phyloP scores from a whole-genome alignment of 2,113 vertebrate genomes.

The Neolamprologus fasciatus region DNA sequence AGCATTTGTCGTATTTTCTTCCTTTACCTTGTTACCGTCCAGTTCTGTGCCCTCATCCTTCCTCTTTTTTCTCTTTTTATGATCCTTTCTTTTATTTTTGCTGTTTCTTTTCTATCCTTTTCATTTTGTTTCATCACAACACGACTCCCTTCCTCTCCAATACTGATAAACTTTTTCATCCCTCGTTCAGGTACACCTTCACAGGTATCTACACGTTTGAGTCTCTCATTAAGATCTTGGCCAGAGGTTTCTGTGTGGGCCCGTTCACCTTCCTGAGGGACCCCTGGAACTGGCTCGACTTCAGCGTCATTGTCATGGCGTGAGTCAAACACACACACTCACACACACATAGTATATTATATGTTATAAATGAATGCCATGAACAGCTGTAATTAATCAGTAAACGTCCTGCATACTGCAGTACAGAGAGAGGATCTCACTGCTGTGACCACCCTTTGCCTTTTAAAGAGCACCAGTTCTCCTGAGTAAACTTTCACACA shows the following conservation, averaged over 20 bases:
- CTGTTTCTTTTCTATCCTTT: fast-evolving
- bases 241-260: constrained; percentile 90
- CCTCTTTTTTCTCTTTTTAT: not conserved
- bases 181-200: constrained; percentile 87
- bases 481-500: not conserved
- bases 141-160: fast-evolving
- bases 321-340: constrained; percentile 72
- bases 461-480: not conserved
- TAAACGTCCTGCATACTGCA: not conserved
- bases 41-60: fast-evolving
- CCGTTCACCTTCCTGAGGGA: constrained; percentile 97
- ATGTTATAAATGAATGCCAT: not conserved
- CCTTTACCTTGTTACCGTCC: not conserved
- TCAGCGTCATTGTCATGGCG: constrained; percentile 98
- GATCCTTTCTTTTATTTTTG: not conserved
- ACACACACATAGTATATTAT: not conserved
- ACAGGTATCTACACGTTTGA: constrained; percentile 99
- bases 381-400: not conserved
- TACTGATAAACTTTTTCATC: fast-evolving
- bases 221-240: constrained; percentile 95
- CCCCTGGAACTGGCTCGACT: constrained; percentile 98
- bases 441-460: not conserved
- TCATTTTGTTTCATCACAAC: fast-evolving
- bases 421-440: not conserved
- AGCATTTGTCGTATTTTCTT: not conserved